These are phyloP conservation scores for Myrmophylax atrothorax DNA, from an alignment of 2,113 vertebrate species.

Conservation along the genomic window DNA sequence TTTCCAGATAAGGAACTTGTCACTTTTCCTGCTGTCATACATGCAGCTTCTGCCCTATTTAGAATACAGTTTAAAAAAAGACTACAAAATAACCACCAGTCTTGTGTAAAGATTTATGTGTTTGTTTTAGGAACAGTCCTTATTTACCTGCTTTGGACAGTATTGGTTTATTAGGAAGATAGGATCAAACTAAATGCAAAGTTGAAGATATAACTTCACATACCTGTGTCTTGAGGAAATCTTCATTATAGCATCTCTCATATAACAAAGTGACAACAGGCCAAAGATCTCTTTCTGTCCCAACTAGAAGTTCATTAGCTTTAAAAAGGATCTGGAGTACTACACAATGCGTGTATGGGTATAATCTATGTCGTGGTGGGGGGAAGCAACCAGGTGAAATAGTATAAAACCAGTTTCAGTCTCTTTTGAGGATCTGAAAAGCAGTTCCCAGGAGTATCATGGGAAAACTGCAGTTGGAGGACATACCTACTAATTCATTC, in stretches of 20 bases:
- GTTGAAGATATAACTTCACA: not conserved
- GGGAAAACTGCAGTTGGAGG: not conserved
- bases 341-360: accelerated
- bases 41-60: conserved; percentile 18
- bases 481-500: not conserved
- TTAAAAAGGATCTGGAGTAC: not conserved
- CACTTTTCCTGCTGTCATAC: conserved; percentile 20
- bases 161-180: not conserved
- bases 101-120: not conserved
- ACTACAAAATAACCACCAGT: not conserved
- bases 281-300: not conserved
- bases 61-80: conserved; percentile 7
- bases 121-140: not conserved
- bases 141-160: not conserved
- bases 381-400: not conserved
- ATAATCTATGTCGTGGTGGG: not conserved
- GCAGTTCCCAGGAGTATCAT: not conserved
- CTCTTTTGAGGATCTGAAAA: not conserved
- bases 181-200: not conserved
- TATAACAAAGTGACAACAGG: not conserved
- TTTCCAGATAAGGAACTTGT: conserved; percentile 36
- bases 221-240: not conserved
- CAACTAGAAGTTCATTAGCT: not conserved
- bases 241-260: not conserved
- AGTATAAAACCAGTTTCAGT: not conserved